Evolutionary conservation across 2,888 invertebrate species (phyloP).

Genomic region (Drosophila mercatorum): DNA sequence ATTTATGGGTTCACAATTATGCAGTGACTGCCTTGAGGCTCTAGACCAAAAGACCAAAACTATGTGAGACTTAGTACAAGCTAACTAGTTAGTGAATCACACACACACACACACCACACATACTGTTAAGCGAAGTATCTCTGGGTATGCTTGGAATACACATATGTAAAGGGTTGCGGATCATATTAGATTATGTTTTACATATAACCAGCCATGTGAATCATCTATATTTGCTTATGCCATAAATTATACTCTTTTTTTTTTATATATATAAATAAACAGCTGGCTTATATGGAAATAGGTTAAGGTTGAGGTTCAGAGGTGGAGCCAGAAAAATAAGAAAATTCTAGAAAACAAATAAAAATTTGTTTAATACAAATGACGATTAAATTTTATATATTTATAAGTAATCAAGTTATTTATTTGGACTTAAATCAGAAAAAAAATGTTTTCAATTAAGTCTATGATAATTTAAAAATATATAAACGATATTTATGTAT

Average conservation of each 20-base stretch:
- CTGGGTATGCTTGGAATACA: not conserved
- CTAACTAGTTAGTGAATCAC: slow-evolving; percentile 17
- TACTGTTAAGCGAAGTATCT: not conserved
- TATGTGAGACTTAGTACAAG: slow-evolving; percentile 20
- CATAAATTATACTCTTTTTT: slow-evolving; percentile 13
- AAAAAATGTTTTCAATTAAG: not conserved
- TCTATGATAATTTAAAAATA: not conserved
- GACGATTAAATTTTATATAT: not conserved
- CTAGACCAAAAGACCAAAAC: slow-evolving; percentile 44
- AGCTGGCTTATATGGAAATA: not conserved
- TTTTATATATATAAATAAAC: not conserved
- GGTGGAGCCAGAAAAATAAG: not conserved
- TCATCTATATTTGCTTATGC: slow-evolving; percentile 11
- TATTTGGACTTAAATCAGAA: not conserved
- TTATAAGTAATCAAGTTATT: not conserved
- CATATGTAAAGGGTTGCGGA: slow-evolving; percentile 33
- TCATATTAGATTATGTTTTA: slow-evolving; percentile 22
- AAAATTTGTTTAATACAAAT: not conserved
- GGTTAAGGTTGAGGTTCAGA: not conserved
- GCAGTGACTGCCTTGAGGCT: slow-evolving; percentile 61
- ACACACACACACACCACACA: not conserved
- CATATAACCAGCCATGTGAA: slow-evolving; percentile 22
- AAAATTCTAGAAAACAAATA: not conserved
- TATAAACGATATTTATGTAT: too few species aligned
- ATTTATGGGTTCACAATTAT: slow-evolving; percentile 76